Evolutionary conservation across 2,113 vertebrate genomes (phyloP), one percentile per base, ranked within the genome.

Genomic region (Chinchilla lanigera): DNA sequence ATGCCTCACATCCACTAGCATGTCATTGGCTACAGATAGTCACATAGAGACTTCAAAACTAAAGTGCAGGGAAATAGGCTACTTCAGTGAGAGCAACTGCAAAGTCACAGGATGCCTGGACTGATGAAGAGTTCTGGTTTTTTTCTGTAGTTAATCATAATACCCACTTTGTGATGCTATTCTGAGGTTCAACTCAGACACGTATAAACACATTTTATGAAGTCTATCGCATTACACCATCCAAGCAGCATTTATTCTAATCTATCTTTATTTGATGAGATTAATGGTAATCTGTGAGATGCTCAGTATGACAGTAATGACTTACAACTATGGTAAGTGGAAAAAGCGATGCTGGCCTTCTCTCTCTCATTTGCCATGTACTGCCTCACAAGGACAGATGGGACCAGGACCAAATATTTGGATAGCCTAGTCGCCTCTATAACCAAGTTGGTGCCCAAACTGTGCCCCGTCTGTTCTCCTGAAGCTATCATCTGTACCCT

Each of bases 341-440:
- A 96, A 44, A 28, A 83, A 50, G 8, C 3, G 13, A 38, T 77
- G n/a, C 87, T 96, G 91, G 93, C 54, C 89, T 91, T 86, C 33
- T 90, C 44, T 9, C 22, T 91, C 77, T 94, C 71, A 69, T 94
- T 86, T 92, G 75, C 83, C 87, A 44, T 69, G 87, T 65, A 89
- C 63, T 44, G 35, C 38, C 63, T 97, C 80, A 44, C 75, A 52
- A 87, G 93, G 85, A 92, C 94, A 98, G 94, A 98, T 94, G 97
- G 97, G 69, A 58, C 47, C 77, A 93, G 93, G 69, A 93, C 97
- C 95, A 98, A 97, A 94, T 97, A 95, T 95, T 95, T 97, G 97
- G 89, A 97, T 88, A 94, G 87, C 69, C 95, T 94, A 50, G 30
- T 85, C 0, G 2, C 92, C 87, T 97, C 80, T 88, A 1, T 65